Evolutionary conservation across 2,888 invertebrate genomes (phyloP), one percentile per base, ranked within the genome.

Genomic region (Alloscopus bannaensis): DNA sequence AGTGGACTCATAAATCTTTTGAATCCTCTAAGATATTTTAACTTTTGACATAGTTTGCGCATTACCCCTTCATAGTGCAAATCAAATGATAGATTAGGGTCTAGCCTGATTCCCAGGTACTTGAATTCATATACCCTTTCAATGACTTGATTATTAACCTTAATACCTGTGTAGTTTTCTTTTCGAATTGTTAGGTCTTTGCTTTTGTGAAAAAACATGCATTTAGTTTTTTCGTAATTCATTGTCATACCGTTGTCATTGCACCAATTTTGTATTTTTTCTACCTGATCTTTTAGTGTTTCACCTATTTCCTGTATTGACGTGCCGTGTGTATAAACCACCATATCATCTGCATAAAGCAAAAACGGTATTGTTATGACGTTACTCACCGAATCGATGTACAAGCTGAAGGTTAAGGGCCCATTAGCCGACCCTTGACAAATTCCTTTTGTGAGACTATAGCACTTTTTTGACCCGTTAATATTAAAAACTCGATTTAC

Each of bases 301-400:
- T 36, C 36, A 8, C 8, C 13, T 36, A 36, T 36, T 13, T 36
- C 36, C 13, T 36, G n/a, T 18, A 65, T 1, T 42, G 36, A 28
- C n/a, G n/a, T 29, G 0, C 60, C 76, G 1, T 28, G 6, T n/a
- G 29, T 26, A 26, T 78, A 80, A 8, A 82, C 20, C 18, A 70
- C 50, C 0, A 78, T 24, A 47, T 82, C 82, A 18, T 81, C 78
- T 2, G 82, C 77, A 57, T 81, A 78, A 16, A 77, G 57, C 26
- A 73, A 16, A 65, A 55, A 24, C 28, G n/a, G 0, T 55, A 45
- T 59, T 13, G 20, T 16, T 28, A 82, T 22, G 4, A 29, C 31
- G 1, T 72, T 28, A 16, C 6, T 3, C 1, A 81, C 28, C 40
- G 40, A 22, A 42, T 82, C 73, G 16, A 79, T 76, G 42, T 65